Evolutionary conservation across 2,113 vertebrate species (phyloP), one percentile per base, ranked within the genome.

Genomic region (Notarius lentiginosus): DNA sequence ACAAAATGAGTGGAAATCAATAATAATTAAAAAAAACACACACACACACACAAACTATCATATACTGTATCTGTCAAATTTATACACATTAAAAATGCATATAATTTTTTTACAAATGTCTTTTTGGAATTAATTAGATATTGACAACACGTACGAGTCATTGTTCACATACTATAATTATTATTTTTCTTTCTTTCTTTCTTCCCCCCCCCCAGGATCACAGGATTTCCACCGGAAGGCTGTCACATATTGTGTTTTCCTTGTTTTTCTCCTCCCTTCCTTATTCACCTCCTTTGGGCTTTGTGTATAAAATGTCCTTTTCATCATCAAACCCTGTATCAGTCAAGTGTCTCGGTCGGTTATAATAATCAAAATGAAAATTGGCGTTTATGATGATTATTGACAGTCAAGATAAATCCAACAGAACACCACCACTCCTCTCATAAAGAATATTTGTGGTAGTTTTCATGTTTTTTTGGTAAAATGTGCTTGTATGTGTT

Each of bases 171-270:
- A 30, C 10, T 47, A 60, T n/a, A 65, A 65, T 65, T 0, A 4
- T 41, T 41, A 11, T 65, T 65, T 65, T 24, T 51, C 24, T 14
- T 1, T 49, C 8, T 1, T 22, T 7, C 17, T 30, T 79, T 34
- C 63, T 89, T 30, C 11, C 5, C 30, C n/a, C 22, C 18, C 8
- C 7, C 34, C 84, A 89, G 88, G 76, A 51, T 84, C 22, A 63
- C 34, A 49, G 34, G 27, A 68, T 56, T 34, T 14, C 73, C 20
- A 81, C 76, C 30, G 7, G 53, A 70, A 70, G 20, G 7, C 14
- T 20, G 51, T 18, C 18, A 7, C 22, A 34, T 2, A 4, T 73
- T 41, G 7, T 27, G n/a, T 30, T 77, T 55, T 55, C 53, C 73
- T 61, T 53, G 73, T 41, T 63, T 12, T n/a, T 68, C 68, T 55